These are phyloP conservation scores for Pyrochroa serraticornis DNA, from an alignment of 2,888 invertebrate genomes.

Conservation along the genomic window DNA sequence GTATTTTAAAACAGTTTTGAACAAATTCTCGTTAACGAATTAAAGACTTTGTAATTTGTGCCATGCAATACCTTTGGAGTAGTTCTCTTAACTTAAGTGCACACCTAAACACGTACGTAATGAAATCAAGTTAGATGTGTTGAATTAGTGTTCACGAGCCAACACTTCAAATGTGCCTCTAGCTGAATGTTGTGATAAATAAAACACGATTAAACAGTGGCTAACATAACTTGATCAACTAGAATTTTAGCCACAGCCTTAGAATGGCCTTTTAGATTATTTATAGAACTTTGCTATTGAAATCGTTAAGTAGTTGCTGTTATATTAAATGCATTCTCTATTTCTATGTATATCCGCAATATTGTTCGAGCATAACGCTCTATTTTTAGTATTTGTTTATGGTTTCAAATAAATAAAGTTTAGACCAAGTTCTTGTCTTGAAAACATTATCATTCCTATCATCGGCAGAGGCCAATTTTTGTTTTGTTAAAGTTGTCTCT, in stretches of 20 bases:
- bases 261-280: constrained; percentile 17
- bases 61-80: constrained; percentile 26
- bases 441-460: too few relatives aligned
- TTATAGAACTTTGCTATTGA: constrained; percentile 11
- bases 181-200: constrained; percentile 31
- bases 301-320: constrained; percentile 13
- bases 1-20: constrained; percentile 13
- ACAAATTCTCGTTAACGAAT: constrained; percentile 18
- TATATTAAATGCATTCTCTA: constrained; percentile 8
- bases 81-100: constrained; percentile 7
- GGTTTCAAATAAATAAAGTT: constrained; percentile 8
- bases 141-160: constrained; percentile 26
- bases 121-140: constrained; percentile 16
- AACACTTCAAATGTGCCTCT: constrained; percentile 28
- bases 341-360: constrained; percentile 21
- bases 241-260: neutral
- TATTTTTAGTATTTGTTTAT: constrained; percentile 21
- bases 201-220: constrained; percentile 2
- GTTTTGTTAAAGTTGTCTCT: too few relatives aligned
- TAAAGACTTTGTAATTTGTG: constrained; percentile 24
- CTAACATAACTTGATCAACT: constrained; percentile 4
- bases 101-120: constrained; percentile 3
- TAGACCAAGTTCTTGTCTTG: too few relatives aligned
- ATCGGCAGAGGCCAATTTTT: too few relatives aligned
- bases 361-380: constrained; percentile 19